A percentile compares a stretch with the other conserved stretches of the same genome.
Conservation (phyloP, 2,113 vertebrate genomes). For the Chlorocebus sabaeus region DNA sequence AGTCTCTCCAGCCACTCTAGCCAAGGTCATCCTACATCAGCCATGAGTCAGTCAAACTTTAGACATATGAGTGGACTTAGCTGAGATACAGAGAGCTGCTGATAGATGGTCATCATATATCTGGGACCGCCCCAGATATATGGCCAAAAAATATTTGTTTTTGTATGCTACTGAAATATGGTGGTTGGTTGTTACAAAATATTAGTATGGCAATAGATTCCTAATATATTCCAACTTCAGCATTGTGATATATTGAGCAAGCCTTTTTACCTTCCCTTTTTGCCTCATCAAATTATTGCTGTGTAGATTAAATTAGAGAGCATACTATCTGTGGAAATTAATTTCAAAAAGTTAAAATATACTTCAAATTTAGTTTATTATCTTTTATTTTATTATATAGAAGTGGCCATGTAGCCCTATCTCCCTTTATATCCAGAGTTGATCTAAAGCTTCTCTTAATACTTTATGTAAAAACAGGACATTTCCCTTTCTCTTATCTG, state of each 20-base stretch:
- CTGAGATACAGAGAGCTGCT: neutral
- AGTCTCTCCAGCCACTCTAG: neutral
- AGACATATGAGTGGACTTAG: neutral
- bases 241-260: neutral
- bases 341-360: constrained; percentile 13
- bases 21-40: neutral
- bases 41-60: neutral
- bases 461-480: neutral
- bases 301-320: neutral
- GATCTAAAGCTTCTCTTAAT: constrained; percentile 32
- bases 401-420: neutral
- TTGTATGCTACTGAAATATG: neutral
- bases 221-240: neutral
- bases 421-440: neutral
- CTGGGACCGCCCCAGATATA: neutral
- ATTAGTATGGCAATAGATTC: neutral
- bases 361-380: neutral
- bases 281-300: neutral
- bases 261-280: neutral
- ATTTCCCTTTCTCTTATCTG: neutral
- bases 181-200: neutral
- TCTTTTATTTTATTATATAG: neutral
- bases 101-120: neutral
- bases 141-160: neutral
- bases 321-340: neutral